These are phyloP conservation scores for Pediacus dermestoides DNA, from an alignment of 2,888 invertebrate species.

Conservation along the genomic window DNA sequence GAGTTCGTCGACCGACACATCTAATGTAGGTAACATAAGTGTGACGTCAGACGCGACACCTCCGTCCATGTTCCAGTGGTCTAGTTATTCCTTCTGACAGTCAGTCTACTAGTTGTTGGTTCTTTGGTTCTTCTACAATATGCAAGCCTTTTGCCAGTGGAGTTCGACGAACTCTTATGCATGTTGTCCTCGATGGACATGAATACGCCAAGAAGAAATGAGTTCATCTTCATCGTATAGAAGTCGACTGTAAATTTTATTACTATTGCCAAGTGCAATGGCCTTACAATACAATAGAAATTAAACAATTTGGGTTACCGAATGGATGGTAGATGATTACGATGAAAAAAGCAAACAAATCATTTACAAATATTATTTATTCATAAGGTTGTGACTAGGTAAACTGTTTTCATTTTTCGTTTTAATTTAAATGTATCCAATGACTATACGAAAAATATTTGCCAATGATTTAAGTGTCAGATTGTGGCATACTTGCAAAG, in stretches of 20 bases:
- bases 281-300: too few relatives aligned
- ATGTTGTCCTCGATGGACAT: slow-evolving; percentile 39
- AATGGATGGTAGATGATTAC: too few relatives aligned
- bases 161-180: slow-evolving; percentile 31
- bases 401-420: too few relatives aligned
- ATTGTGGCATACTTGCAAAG: too few relatives aligned
- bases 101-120: slow-evolving; percentile 37
- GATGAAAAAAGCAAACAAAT: too few relatives aligned
- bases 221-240: slow-evolving; percentile 37
- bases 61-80: slow-evolving; percentile 50
- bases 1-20: slow-evolving; percentile 38
- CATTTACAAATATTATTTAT: too few relatives aligned
- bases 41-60: slow-evolving; percentile 50
- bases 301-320: too few relatives aligned
- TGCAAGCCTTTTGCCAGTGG: slow-evolving; percentile 15
- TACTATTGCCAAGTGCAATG: too few relatives aligned
- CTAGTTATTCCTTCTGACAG: slow-evolving; percentile 38
- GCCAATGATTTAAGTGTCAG: too few relatives aligned
- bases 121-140: slow-evolving; percentile 26
- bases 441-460: too few relatives aligned
- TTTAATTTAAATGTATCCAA: too few relatives aligned
- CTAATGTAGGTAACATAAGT: slow-evolving; percentile 48
- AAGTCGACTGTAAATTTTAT: slow-evolving; percentile 27
- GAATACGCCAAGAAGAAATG: slow-evolving; percentile 35
- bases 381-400: too few relatives aligned